Base-by-base conservation (phyloP, 2,888 invertebrate species). In the Diploptera punctata region DNA sequence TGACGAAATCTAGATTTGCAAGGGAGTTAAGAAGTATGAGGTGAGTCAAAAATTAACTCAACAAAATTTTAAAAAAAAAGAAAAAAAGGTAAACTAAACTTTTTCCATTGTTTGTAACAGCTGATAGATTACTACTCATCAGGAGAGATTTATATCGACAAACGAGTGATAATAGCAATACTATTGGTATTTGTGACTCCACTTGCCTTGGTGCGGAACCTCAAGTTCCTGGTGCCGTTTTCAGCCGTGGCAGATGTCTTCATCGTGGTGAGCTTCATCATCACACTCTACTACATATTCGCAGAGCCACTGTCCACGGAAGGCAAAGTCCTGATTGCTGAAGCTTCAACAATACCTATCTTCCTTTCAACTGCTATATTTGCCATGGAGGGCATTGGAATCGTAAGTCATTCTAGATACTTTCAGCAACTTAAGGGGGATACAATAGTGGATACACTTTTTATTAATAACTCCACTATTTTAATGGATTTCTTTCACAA, bases 301-400 rank as follows among this genome's bases (percentile, higher is more conserved):
- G 80, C 80, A 67, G 83, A 61, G 9, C 13, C 54, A 1, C 60
- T 43, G 1, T 21, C 54, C n/a, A 29, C 67, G 16, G 16, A 19
- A 0, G 69, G 68, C 33, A 71, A 78, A 13, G 31, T 26, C 1
- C 76, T 77, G 19, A 79, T 79, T 72, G 78, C 79, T 1, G 74
- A 79, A 4, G 77, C 77, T 75, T 71, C 69, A 24, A 77, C 78
- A 73, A 76, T 85, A 29, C 88, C 89, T 0, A 80, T 89, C 10
- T 89, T 85, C 79, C 88, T 89, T 80, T 87, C 88, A 70, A 98
- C 98, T 0, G 98, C 97, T 0, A 92, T 99, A 77, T 99, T 98
- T 81, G 96, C 99, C 1, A 98, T 99, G 90, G 99, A 99, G 85
- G 97, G 95, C 60, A 98, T 99, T 76, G 94, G 94, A 57, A 93